Evolutionary conservation across 2,797 vertebrate genomes (phyloP).

Genomic region (Poecilia velifera): DNA sequence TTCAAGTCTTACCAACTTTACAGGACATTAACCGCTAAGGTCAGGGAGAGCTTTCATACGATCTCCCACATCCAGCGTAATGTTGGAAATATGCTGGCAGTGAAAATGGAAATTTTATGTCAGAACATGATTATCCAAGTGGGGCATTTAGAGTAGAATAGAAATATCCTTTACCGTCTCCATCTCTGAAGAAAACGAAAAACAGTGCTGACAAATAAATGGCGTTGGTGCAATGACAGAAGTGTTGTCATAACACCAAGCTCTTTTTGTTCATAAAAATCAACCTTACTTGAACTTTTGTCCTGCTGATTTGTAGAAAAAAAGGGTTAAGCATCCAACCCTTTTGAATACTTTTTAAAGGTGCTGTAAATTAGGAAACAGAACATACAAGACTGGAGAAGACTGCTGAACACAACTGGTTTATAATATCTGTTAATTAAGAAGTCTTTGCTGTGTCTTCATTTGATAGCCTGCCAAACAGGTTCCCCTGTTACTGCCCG

Average conservation of each 20-base stretch:
- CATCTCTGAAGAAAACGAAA: no score
- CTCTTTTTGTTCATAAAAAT: not conserved
- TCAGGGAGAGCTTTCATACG: not conserved
- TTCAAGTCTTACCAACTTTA: slow-evolving; percentile 18
- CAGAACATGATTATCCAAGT: not conserved
- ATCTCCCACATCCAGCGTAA: not conserved
- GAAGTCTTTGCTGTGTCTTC: not conserved
- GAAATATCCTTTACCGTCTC: not conserved
- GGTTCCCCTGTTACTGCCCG: not conserved
- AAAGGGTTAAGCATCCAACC: not conserved
- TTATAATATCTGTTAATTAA: not conserved
- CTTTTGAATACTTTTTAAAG: not conserved
- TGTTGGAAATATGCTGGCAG: not conserved
- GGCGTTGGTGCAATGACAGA: not conserved
- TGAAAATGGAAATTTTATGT: not conserved
- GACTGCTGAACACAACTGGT: not conserved
- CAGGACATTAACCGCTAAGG: slow-evolving; percentile 15
- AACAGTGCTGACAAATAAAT: no score
- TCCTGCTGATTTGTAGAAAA: not conserved
- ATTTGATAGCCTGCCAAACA: not conserved
- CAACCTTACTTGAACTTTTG: not conserved
- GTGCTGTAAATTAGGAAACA: not conserved
- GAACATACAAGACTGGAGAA: not conserved
- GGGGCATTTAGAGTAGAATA: not conserved
- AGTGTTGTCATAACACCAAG: not conserved